Percentiles rank a stretch among this genome's conserved stretches.
Conservation (phyloP, 2,888 invertebrate genomes). For the Agrenia bidenticulata region DNA sequence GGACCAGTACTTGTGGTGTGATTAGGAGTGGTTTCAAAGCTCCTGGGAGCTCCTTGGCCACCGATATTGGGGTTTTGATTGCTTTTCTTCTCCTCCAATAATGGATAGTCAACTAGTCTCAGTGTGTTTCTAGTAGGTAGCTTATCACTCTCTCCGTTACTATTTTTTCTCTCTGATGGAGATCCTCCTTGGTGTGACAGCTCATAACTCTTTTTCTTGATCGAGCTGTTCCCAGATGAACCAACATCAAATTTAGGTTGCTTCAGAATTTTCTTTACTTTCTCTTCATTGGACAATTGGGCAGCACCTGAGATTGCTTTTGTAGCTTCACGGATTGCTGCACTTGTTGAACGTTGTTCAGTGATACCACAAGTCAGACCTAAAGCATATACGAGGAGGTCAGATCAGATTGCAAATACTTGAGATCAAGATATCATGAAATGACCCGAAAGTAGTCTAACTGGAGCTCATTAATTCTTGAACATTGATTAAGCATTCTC, state of each 20-base stretch:
- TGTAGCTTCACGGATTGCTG: conserved; percentile 55
- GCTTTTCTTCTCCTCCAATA: conserved; percentile 16
- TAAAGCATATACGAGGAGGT: no score
- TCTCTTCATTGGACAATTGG: conserved; percentile 35
- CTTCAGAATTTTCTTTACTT: conserved; percentile 34
- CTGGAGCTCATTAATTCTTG: no score
- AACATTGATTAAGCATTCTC: no score
- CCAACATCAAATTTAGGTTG: conserved; percentile 49
- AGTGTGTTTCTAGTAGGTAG: conserved; percentile 23
- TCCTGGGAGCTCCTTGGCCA: background rate
- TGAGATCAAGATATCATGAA: no score
- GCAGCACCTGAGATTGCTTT: conserved; percentile 42
- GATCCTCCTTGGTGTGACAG: background rate
- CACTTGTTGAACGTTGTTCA: conserved; percentile 13
- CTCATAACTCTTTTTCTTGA: background rate
- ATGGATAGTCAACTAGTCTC: conserved; percentile 12
- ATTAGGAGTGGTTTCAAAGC: conserved; percentile 2
- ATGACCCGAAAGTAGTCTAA: no score
- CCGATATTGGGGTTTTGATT: conserved; percentile 18
- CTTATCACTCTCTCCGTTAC: background rate
- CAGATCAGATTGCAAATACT: no score
- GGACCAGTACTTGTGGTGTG: background rate
- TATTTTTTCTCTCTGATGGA: background rate
- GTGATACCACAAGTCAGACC: background rate
- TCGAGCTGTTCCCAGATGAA: conserved; percentile 24